Percentiles rank a stretch among this genome's conserved stretches.
Conservation (phyloP, 53 echinoderm and acorn worm species). For the Actinopyga echinites region DNA sequence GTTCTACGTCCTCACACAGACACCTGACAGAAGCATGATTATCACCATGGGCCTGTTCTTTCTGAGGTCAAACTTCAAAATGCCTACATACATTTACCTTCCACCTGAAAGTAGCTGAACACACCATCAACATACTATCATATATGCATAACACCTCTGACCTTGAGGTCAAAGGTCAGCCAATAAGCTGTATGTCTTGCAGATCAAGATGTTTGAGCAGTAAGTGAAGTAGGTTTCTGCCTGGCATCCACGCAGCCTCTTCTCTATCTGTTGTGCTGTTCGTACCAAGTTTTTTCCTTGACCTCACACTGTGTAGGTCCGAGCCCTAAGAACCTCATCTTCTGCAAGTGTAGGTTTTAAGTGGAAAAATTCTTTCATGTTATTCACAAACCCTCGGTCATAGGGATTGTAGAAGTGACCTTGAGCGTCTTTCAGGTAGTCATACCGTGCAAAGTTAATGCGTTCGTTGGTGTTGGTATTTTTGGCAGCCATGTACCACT, state of each 20-base stretch:
- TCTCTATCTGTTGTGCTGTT: no score
- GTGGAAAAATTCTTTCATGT: slow-evolving; percentile 87
- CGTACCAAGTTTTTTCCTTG: no score
- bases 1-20: no score
- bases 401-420: slow-evolving; percentile 93
- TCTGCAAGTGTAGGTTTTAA: slow-evolving; percentile 70
- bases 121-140: not conserved
- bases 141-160: not conserved
- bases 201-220: no score
- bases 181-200: no score
- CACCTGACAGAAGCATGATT: no score
- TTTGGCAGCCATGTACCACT: slow-evolving; percentile 92
- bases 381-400: slow-evolving; percentile 75
- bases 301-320: slow-evolving; percentile 78
- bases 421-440: slow-evolving; percentile 84
- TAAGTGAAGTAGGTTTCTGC: no score
- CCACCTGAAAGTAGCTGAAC: not conserved
- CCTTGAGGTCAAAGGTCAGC: no score
- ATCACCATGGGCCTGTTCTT: no score
- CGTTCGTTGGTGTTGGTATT: slow-evolving; percentile 98
- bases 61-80: no score
- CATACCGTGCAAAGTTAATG: slow-evolving; percentile 85
- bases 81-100: not conserved
- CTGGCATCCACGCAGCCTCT: no score
- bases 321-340: slow-evolving; percentile 81